Evolutionary conservation across 2,797 vertebrate genomes (phyloP).

Genomic region (Parauchenoglanis ngamensis): DNA sequence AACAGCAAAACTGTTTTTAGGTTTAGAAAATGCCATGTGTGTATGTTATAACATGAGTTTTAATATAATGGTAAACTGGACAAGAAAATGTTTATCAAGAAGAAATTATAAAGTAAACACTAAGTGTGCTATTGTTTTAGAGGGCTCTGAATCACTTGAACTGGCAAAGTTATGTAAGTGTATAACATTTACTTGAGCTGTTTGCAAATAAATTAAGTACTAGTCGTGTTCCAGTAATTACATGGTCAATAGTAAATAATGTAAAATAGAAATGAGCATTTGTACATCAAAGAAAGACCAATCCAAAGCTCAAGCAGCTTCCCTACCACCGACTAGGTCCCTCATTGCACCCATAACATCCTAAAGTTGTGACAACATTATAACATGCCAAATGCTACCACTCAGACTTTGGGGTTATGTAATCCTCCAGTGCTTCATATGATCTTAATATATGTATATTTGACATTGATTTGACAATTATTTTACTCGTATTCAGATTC

Average conservation of each 20-base stretch:
- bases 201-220: neutral
- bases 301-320: too few relatives aligned
- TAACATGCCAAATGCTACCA: too few relatives aligned
- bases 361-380: slow-evolving; percentile 1
- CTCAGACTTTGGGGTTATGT: slow-evolving; percentile 3
- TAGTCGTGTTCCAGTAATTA: neutral
- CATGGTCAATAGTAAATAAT: neutral
- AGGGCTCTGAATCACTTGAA: neutral
- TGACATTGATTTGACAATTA: neutral
- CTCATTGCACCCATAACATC: neutral
- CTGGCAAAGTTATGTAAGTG: neutral
- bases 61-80: neutral
- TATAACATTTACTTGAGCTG: neutral
- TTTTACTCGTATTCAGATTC: neutral
- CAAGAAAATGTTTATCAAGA: neutral
- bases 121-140: neutral
- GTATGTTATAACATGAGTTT: neutral
- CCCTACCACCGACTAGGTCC: too few relatives aligned
- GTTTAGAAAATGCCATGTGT: neutral
- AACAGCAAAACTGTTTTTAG: neutral
- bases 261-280: neutral
- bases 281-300: neutral
- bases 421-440: slow-evolving; percentile 18
- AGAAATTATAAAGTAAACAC: neutral
- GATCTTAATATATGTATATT: neutral